Percentiles rank a stretch among this genome's conserved stretches.
Conservation (phyloP, 2,113 vertebrate species). For the Cheilinus undulatus region DNA sequence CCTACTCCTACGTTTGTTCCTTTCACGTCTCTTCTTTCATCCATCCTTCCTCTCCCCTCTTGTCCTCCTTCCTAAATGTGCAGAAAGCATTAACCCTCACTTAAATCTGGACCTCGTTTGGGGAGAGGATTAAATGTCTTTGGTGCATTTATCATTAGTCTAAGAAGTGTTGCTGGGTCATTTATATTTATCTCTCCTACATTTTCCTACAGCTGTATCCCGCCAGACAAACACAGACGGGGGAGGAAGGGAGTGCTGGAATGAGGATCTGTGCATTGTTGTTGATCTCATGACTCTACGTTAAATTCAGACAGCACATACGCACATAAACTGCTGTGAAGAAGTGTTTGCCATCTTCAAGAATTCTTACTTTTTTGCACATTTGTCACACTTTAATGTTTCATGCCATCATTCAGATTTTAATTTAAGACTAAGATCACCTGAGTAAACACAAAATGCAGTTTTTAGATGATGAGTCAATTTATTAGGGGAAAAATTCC, state of each 20-base stretch:
- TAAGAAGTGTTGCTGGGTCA: conserved; percentile 36
- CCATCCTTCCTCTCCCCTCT: conserved; percentile 33
- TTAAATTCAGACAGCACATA: not conserved
- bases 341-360: too few species aligned
- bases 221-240: conserved; percentile 2
- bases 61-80: conserved; percentile 56
- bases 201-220: conserved; percentile 19
- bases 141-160: conserved; percentile 40
- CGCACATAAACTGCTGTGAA: too few species aligned
- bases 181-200: conserved; percentile 38
- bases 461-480: too few species aligned
- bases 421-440: too few species aligned
- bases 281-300: conserved; percentile 42
- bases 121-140: conserved; percentile 35
- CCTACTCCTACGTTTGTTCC: conserved; percentile 19
- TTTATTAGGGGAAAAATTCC: too few species aligned
- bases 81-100: conserved; percentile 62
- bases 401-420: too few species aligned
- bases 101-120: conserved; percentile 4
- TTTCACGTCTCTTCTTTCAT: conserved; percentile 5
- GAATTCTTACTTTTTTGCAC: too few species aligned
- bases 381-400: too few species aligned
- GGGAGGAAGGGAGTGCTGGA: conserved; percentile 8
- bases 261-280: conserved; percentile 34
- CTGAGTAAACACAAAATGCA: too few species aligned